Evolutionary conservation across 2,113 vertebrate species (phyloP), one percentile per base, ranked within the genome.

Genomic region (Cettia cetti): DNA sequence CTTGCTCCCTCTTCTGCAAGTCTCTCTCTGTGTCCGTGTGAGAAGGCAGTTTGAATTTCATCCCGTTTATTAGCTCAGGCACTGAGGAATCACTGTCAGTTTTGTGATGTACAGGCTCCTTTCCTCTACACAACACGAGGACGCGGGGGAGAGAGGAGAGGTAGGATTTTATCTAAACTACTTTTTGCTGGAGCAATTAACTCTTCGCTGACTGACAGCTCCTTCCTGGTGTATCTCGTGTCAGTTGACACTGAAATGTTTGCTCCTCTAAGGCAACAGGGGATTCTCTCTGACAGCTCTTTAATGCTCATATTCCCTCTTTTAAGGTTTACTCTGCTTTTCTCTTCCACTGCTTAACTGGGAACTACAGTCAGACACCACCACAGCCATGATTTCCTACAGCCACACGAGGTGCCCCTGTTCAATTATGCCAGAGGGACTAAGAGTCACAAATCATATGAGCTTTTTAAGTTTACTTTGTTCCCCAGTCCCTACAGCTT

Each of bases 31-130:
- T 88, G 92, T 37, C 82, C 1, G n/a, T 84, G 49, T 71, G 94
- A 95, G 94, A 80, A 94, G 81, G 96, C 93, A 97, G 96, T 97
- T 97, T 96, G 94, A 97, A 96, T 97, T 97, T 97, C 95, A 97
- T 97, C 94, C 90, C 88, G 63, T 97, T 91, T 94, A 91, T 94
- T 86, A 94, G 93, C 93, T 83, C 95, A 95, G 96, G 61, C 96
- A 94, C 95, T 90, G 95, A 97, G 95, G 94, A 97, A 89, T 93
- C 93, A 53, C 92, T 94, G 95, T 91, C 93, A 86, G 89, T 68
- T 82, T 65, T 54, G 70, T 2, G 52, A 88, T 91, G 60, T 52
- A 75, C 81, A 39, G 52, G 88, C 84, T 94, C 88, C 86, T 80
- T 83, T 26, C 60, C 92, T 70, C 72, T 37, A 40, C 49, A 91